phyloP scores from a whole-genome alignment of 2,113 vertebrate genomes.

The Megatriorchis doriae region DNA sequence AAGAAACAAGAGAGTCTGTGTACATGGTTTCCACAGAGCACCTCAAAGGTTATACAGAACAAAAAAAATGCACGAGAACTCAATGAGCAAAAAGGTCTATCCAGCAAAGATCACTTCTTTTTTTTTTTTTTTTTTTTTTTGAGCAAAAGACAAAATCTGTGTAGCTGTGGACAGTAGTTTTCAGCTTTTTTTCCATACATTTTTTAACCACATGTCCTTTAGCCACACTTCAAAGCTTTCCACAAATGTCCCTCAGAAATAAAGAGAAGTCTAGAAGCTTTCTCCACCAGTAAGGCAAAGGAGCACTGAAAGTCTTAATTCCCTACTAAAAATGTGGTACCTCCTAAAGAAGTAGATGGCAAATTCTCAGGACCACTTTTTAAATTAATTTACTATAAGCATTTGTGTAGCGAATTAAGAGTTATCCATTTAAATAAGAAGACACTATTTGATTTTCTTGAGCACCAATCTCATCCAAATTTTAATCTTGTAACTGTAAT shows the following conservation, averaged over 20 bases:
- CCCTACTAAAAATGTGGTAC: neutral
- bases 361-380: neutral
- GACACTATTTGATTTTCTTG: neutral
- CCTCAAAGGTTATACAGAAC: neutral
- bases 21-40: neutral
- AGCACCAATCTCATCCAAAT: neutral
- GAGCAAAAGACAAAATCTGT: neutral
- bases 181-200: neutral
- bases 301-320: neutral
- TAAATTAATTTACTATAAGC: neutral
- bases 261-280: neutral
- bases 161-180: neutral
- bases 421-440: neutral
- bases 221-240: neutral
- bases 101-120: neutral
- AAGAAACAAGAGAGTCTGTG: neutral
- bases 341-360: neutral
- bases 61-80: neutral
- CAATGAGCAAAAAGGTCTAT: neutral
- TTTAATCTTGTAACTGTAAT: neutral
- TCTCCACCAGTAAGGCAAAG: neutral
- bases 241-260: neutral
- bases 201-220: neutral
- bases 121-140: neutral
- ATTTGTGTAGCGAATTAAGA: neutral